These are phyloP conservation scores for Zootoca vivipara DNA, from an alignment of 2,113 vertebrate species.

Conservation along the genomic window DNA sequence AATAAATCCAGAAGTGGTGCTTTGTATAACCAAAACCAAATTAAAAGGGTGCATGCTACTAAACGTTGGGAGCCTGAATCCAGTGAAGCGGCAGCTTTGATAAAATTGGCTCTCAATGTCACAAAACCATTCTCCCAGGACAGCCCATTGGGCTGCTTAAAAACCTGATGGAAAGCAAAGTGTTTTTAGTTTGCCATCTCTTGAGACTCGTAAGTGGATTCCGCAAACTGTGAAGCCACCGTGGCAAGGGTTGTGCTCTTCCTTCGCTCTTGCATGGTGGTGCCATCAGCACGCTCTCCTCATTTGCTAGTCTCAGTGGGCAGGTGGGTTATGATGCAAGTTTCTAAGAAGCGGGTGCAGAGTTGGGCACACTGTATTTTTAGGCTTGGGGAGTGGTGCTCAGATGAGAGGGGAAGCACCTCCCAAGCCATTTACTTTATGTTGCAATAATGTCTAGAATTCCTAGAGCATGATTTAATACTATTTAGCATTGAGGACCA, in stretches of 20 bases:
- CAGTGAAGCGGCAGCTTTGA: background rate
- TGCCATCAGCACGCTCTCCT: background rate
- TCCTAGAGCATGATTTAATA: background rate
- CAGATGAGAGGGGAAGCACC: background rate
- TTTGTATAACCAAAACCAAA: background rate
- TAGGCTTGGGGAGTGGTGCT: no score
- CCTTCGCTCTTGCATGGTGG: background rate
- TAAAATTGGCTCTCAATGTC: no score
- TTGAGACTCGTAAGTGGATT: no score
- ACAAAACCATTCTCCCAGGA: background rate
- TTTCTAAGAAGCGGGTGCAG: background rate
- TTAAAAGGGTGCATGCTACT: background rate
- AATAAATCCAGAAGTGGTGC: no score
- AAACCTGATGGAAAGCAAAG: background rate
- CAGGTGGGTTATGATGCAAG: background rate
- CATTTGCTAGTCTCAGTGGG: background rate
- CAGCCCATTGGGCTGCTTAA: no score
- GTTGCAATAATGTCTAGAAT: background rate
- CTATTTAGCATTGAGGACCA: no score
- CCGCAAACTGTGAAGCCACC: background rate
- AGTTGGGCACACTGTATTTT: background rate
- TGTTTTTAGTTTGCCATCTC: background rate
- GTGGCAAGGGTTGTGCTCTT: background rate
- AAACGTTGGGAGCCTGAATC: background rate
- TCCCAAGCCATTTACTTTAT: background rate